Evolutionary conservation across 1,140 invertebrate genomes (phyloP).

Genomic region (Coelopa frigida): DNA sequence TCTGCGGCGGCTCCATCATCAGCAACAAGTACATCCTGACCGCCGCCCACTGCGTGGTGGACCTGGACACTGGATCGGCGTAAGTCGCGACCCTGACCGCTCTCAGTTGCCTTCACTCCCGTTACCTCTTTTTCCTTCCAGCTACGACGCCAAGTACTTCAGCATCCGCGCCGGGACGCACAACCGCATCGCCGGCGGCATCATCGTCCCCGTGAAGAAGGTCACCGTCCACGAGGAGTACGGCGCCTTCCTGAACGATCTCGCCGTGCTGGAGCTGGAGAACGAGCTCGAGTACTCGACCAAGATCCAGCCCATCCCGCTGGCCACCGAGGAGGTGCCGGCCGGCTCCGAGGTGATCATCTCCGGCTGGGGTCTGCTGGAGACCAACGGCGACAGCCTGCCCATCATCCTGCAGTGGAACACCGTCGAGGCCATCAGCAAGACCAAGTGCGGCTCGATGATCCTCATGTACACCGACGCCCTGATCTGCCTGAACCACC

Average conservation of each 20-base stretch:
- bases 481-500: conserved; percentile 15
- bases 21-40: conserved; percentile 45
- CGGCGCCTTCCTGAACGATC: conserved; percentile 36
- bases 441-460: conserved; percentile 6
- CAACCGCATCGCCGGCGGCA: conserved; percentile 26
- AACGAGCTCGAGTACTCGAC: conserved; percentile 22
- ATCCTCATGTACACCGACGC: conserved; percentile 9
- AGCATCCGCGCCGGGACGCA: conserved; percentile 37
- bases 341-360: conserved; percentile 20
- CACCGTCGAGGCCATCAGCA: conserved; percentile 4
- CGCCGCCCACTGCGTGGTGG: conserved; percentile 47
- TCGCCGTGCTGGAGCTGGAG: conserved; percentile 45
- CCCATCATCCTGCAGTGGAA: conserved; percentile 14
- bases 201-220: conserved; percentile 26
- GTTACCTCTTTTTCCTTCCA: not conserved
- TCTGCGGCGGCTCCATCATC: conserved; percentile 51
- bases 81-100: too few species aligned
- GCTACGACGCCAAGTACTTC: conserved; percentile 9
- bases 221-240: conserved; percentile 37
- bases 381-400: conserved; percentile 4
- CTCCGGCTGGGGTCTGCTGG: conserved; percentile 40
- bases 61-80: too few species aligned
- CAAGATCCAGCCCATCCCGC: conserved; percentile 29
- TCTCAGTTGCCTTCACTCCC: not conserved
- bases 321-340: conserved; percentile 19